Evolutionary conservation across 2,888 invertebrate genomes (phyloP), one percentile per base, ranked within the genome.

Genomic region (Scaptomyza flava): DNA sequence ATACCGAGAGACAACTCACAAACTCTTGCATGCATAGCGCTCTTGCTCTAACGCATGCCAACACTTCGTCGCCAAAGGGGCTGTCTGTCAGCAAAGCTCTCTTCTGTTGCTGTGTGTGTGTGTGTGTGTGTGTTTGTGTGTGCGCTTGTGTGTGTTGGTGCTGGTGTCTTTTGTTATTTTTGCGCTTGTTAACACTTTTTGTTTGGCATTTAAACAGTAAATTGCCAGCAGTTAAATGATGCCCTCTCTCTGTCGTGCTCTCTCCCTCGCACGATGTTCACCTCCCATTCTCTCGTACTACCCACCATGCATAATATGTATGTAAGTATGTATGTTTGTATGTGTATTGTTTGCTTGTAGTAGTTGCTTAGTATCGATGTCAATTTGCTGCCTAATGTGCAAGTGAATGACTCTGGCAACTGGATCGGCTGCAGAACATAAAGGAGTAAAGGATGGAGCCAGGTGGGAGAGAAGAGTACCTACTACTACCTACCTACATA

Each of bases 191-290:
- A 78, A 77, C 84, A 81, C 88, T 90, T 89, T 89, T 89, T 90
- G 91, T 91, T 89, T 89, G 90, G 85, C 88, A 89, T 90, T 90
- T 90, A 90, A 90, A 89, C 91, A 90, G 90, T 90, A 90, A 91
- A 90, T 91, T 90, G 90, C 85, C 91, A 90, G 84, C 90, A 89
- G 89, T 89, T 91, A 90, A 89, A 85, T 89, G 89, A 81, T 79
- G 88, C 75, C 62, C 72, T 67, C 73, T 66, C 65, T 68, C 69
- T 66, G 42, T n/a, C n/a, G 31, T 51, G 31, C 52, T 57, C 57
- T 34, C 53, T 38, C 51, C n/a, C 34, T 43, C 9, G 34, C 23
- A 20, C 52, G 38, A 51, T 41, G 17, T 14, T 48, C 3, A 34
- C 47, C 66, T 52, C 53, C 63, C 60, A 31, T 20, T 30, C 57